Evolutionary conservation across 2,113 vertebrate species (phyloP).

Genomic region (Alectura lathami): DNA sequence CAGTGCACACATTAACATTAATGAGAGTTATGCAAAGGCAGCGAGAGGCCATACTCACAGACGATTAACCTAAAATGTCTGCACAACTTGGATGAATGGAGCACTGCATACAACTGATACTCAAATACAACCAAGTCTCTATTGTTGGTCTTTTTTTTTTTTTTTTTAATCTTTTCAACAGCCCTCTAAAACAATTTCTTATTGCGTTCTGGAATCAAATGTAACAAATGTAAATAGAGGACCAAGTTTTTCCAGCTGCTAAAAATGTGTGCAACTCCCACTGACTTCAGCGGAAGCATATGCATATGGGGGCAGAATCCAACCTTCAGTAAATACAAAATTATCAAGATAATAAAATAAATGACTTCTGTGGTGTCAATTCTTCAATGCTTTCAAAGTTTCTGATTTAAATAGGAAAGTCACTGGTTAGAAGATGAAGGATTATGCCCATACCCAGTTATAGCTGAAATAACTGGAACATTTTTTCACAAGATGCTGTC

Average conservation of each 20-base stretch:
- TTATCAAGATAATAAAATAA: constrained; percentile 9
- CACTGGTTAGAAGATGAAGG: constrained; percentile 13
- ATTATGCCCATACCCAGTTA: constrained; percentile 27
- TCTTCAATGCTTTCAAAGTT: constrained; percentile 1
- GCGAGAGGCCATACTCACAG: background rate
- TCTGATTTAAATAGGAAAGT: background rate
- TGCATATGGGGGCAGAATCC: constrained; percentile 33
- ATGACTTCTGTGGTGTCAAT: background rate
- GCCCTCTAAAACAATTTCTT: background rate
- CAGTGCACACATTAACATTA: constrained; percentile 28
- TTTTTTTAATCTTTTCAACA: constrained; percentile 33
- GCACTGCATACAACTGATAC: background rate
- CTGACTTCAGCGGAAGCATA: constrained; percentile 17
- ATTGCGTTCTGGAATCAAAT: constrained; percentile 35
- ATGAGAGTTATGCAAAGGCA: constrained; percentile 23
- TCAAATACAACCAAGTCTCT: background rate
- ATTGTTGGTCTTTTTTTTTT: constrained; percentile 4
- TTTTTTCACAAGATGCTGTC: constrained; percentile 38
- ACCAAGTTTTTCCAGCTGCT: constrained; percentile 33
- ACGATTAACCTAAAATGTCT: constrained; percentile 32
- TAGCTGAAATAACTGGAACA: constrained; percentile 40
- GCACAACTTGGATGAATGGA: constrained; percentile 36
- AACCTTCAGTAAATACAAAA: constrained; percentile 25
- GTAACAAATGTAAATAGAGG: constrained; percentile 29
- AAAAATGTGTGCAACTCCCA: constrained; percentile 50